These are phyloP conservation scores for Eurypyga helias DNA, from an alignment of 2,113 vertebrate genomes.

Conservation along the genomic window DNA sequence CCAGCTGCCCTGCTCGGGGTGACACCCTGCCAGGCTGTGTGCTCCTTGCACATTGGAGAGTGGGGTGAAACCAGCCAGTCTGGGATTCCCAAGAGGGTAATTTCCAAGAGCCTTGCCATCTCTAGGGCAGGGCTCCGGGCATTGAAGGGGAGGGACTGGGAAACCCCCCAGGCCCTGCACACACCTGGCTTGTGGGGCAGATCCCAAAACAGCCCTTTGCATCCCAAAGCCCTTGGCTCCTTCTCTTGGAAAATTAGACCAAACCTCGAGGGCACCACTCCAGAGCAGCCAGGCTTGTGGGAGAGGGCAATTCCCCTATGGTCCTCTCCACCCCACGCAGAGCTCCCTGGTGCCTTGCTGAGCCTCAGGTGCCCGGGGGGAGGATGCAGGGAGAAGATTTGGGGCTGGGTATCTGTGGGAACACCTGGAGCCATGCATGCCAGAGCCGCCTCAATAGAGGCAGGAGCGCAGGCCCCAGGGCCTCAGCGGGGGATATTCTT, in stretches of 20 bases:
- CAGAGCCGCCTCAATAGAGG: neutral
- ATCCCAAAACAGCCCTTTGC: neutral
- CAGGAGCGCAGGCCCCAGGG: conserved; percentile 17
- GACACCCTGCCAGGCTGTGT: accelerated
- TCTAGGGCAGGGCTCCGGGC: too few relatives aligned
- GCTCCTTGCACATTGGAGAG: neutral
- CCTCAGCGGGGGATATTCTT: conserved; percentile 47
- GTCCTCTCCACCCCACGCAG: neutral
- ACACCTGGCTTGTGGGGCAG: neutral
- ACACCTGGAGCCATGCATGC: conserved; percentile 60
- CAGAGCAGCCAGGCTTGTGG: accelerated
- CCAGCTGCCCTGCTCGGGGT: neutral
- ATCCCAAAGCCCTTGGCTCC: neutral
- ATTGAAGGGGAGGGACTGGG: neutral
- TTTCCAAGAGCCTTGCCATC: too few relatives aligned
- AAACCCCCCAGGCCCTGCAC: neutral
- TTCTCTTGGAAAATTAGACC: neutral
- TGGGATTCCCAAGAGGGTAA: neutral
- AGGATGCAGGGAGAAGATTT: conserved; percentile 4
- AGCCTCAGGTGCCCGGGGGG: neutral
- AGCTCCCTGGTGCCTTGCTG: neutral
- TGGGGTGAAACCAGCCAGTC: neutral
- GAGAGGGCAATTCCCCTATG: accelerated
- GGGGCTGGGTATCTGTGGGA: neutral
- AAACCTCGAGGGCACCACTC: neutral